Evolutionary conservation across 2,888 invertebrate species (phyloP), one percentile per base, ranked within the genome.

Genomic region (Ischnus inquisitorius): DNA sequence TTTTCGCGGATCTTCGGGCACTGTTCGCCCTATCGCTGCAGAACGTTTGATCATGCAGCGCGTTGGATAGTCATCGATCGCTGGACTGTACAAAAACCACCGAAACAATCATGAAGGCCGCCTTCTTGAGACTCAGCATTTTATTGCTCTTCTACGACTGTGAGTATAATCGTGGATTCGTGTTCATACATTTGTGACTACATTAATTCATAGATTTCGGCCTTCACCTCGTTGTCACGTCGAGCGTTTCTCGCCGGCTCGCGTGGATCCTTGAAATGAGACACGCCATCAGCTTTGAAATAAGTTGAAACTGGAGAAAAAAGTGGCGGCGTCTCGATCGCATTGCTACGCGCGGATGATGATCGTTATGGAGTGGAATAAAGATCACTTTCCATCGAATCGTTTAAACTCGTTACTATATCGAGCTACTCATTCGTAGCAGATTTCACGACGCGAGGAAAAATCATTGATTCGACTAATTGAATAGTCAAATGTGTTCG

Each of bases 141-240:
- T 85, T 92, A 57, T 71, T 92, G 69, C 71, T 90, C 25, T 87
- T 90, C 60, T 89, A 85, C 39, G 85, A 90, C 79, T 87, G 92
- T 92, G 75, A 89, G 89, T 88, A 74, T 46, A 78, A 39, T 46
- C 46, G 16, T 43, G 54, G 2, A 65, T 34, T n/a, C 41, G 72
- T 64, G 39, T 64, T 22, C 39, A 51, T 39, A 74, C 12, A 60
- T 19, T 34, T 10, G 88, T 87, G 65, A 72, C 84, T 76, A 34
- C 57, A 60, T 80, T 86, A 71, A 72, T 67, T 69, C 34, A 39
- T 14, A 57, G 41, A 69, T 62, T 46, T 54, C 57, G 85, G 87
- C 89, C 89, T 89, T 90, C 88, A 85, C 88, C 88, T 88, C 88
- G 83, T 89, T 88, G 54, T 57, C 67, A 16, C 69, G 39, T 79